Evolutionary conservation across 2,113 vertebrate species (phyloP).

Genomic region (Stigmatopora argus): DNA sequence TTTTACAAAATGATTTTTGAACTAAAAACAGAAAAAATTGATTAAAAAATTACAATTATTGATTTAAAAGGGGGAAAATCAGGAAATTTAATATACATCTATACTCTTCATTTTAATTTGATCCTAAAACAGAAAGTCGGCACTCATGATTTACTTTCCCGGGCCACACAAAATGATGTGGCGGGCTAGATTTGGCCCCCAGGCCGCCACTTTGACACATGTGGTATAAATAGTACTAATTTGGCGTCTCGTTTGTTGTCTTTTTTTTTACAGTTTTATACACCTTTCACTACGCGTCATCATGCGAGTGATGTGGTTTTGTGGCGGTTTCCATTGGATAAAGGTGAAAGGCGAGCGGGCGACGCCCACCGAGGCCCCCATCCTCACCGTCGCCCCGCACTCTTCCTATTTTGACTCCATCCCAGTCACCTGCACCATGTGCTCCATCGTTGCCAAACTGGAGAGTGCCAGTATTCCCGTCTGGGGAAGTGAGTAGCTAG

Average conservation of each 20-base stretch:
- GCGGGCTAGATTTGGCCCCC: no score
- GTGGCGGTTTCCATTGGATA: conserved; percentile 89
- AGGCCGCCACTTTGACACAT: no score
- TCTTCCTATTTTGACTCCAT: conserved; percentile 96
- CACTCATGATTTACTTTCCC: no score
- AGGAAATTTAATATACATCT: no score
- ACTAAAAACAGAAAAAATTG: no score
- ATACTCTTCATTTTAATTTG: no score
- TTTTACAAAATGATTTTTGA: no score
- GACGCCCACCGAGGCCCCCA: conserved; percentile 76
- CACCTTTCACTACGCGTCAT: conserved; percentile 78
- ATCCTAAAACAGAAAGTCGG: no score
- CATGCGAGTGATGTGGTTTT: conserved; percentile 96
- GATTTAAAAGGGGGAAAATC: no score
- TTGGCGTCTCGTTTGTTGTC: neutral
- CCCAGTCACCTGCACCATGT: conserved; percentile 91
- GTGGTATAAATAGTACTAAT: neutral
- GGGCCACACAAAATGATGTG: no score
- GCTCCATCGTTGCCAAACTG: conserved; percentile 89
- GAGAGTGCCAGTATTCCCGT: conserved; percentile 91
- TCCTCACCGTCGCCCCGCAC: conserved; percentile 87
- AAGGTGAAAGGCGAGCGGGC: conserved; percentile 83
- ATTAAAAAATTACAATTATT: no score
- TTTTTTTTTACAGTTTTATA: conserved; percentile 68
- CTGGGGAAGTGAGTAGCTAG: conserved; percentile 90